Base-by-base conservation (phyloP, 2,888 invertebrate species). In the Nomada fucata region DNA sequence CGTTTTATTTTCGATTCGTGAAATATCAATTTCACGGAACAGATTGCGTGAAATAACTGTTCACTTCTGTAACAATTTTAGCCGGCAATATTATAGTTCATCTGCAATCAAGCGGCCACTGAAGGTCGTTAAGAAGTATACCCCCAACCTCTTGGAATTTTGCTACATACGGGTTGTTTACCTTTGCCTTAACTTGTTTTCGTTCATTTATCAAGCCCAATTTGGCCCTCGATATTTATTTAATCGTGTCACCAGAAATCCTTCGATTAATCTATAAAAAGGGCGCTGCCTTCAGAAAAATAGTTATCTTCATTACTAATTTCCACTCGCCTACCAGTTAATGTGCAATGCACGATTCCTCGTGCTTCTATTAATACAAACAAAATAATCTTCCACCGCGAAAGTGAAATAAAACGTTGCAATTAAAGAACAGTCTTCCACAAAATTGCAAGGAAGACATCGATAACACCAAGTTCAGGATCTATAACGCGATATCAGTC, bases 1-100 rank as follows among this genome's bases (percentile, higher is more conserved):
- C 76, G 47, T 9, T 13, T 65, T 47, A 71, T 67, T 50, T n/a
- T 29, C 11, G 71, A 63, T 50, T 50, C 15, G 13, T 44, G 23
- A 52, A 60, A 63, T 71, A 55, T 52, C n/a, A 7, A 50, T 68
- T 57, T 15, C 47, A 26, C 7, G 50, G 18, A 64, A 50, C 26
- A 53, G 20, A 18, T 9, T 23, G n/a, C 13, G 20, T 15, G 13
- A 44, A 36, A 29, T 36, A 42, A 18, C 36, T 53, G 23, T 20
- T 23, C 42, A 11, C 2, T 2, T 15, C 10, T 53, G 18, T 15
- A 23, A n/a, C 15, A 29, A 3, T 47, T 57, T 26, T 44, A 57
- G 23, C 2, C 7, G 7, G 23, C 18, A 20, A 29, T 18, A 10
- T 15, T 50, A 11, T 11, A 13, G 36, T 64, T 47, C 26, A 2